These are phyloP conservation scores for Hemibates koningsi DNA, from an alignment of 2,113 vertebrate genomes.

Conservation along the genomic window DNA sequence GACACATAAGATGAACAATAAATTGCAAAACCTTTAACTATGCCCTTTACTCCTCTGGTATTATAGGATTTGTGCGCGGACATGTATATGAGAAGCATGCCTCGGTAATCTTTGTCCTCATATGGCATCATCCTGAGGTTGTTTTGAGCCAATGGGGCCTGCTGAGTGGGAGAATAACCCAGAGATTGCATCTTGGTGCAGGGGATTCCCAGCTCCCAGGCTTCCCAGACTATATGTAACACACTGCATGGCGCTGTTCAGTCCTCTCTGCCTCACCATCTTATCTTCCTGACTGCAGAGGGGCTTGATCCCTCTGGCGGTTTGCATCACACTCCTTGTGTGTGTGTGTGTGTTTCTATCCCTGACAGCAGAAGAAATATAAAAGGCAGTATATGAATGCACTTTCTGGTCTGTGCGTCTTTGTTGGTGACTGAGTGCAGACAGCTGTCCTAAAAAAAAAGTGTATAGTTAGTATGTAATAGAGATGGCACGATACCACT, in stretches of 20 bases:
- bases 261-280: conserved; percentile 30
- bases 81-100: not conserved
- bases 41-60: not conserved
- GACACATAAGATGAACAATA: not conserved
- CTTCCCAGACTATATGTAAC: conserved; percentile 18
- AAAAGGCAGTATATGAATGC: not conserved
- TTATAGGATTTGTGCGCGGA: not conserved
- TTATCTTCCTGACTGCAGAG: conserved; percentile 62
- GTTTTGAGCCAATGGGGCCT: not conserved
- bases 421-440: not conserved
- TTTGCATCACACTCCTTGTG: conserved; percentile 24
- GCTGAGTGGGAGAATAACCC: conserved; percentile 17
- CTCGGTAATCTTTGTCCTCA: not conserved
- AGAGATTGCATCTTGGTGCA: conserved; percentile 41
- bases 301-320: conserved; percentile 34
- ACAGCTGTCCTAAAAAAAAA: not conserved
- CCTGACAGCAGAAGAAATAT: not conserved
- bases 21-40: not conserved
- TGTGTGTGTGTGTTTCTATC: not conserved
- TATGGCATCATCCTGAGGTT: not conserved
- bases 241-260: conserved; percentile 9
- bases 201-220: conserved; percentile 46
- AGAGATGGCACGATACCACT: not conserved
- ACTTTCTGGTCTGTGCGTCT: not conserved
- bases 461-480: not conserved